These are phyloP conservation scores for Yponomeuta evonymella DNA, from an alignment of 2,888 invertebrate species.

Conservation along the genomic window DNA sequence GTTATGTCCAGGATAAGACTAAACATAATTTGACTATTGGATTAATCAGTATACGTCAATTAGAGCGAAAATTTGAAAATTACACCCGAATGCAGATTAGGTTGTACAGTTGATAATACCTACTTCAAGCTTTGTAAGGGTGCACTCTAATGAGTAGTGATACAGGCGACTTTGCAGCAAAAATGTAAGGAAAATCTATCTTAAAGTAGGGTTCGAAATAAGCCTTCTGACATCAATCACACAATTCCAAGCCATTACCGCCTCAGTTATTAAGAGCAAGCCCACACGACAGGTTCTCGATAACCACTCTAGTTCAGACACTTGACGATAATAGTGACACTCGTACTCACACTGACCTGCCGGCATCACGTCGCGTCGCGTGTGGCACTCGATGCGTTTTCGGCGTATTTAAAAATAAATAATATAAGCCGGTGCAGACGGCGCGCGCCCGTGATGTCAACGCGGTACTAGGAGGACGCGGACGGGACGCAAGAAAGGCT, in stretches of 20 bases:
- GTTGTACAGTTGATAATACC: too few relatives aligned
- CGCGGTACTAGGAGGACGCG: background rate
- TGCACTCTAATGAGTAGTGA: too few relatives aligned
- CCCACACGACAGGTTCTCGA: background rate
- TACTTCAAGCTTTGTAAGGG: too few relatives aligned
- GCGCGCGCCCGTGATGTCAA: constrained; percentile 7
- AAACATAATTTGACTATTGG: too few relatives aligned
- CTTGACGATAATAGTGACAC: background rate
- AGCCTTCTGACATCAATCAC: background rate
- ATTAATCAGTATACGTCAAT: too few relatives aligned
- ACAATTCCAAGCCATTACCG: background rate
- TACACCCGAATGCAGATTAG: too few relatives aligned
- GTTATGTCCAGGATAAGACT: too few relatives aligned
- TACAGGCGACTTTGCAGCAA: too few relatives aligned
- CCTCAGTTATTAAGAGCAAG: constrained; percentile 12
- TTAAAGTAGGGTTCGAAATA: background rate
- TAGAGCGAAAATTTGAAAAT: too few relatives aligned
- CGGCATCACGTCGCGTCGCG: constrained; percentile 27
- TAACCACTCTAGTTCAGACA: background rate
- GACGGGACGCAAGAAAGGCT: background rate
- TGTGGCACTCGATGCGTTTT: constrained; percentile 31
- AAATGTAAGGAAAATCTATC: too few relatives aligned
- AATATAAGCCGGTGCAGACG: constrained; percentile 36
- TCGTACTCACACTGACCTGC: constrained; percentile 20
- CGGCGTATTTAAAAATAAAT: constrained; percentile 42